Conservation (phyloP, 2,113 vertebrate genomes). For the Stomatorhinus ivindoensis region DNA sequence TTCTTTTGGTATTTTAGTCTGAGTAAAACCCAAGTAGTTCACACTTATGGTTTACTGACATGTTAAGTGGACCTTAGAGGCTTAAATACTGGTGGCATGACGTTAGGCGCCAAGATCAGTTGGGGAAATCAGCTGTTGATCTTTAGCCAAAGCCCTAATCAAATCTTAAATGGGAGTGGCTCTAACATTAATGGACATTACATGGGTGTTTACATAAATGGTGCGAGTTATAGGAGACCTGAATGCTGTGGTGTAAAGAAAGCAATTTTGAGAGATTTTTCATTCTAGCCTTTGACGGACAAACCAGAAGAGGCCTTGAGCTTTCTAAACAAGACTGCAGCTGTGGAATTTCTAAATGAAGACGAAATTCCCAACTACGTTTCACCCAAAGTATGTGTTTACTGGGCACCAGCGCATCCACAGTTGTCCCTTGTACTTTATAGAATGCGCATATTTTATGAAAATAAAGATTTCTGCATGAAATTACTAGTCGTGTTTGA, state of each 20-base stretch:
- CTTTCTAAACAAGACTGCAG: slow-evolving; percentile 54
- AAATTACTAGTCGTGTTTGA: not conserved
- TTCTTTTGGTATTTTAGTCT: not conserved
- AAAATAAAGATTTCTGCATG: not conserved
- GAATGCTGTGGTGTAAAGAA: not conserved
- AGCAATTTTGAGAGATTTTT: not conserved
- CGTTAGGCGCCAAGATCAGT: not conserved
- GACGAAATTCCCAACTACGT: not conserved
- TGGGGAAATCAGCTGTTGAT: not conserved
- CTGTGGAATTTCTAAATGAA: slow-evolving; percentile 44
- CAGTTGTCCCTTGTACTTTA: not conserved
- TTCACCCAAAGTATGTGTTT: not conserved
- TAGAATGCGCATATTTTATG: not conserved
- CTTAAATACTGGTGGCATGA: not conserved
- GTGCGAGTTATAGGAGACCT: not conserved
- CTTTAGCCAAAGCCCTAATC: not conserved
- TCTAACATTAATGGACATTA: not conserved
- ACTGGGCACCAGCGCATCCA: not conserved
- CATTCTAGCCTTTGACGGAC: not conserved
- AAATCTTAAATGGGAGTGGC: not conserved
- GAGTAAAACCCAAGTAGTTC: not conserved
- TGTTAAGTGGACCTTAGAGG: not conserved
- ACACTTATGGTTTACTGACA: not conserved
- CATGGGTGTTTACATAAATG: not conserved
- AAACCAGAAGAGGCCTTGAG: slow-evolving; percentile 47